These are phyloP conservation scores for Theocolax elegans DNA, from an alignment of 1,140 invertebrate species.

Conservation along the genomic window DNA sequence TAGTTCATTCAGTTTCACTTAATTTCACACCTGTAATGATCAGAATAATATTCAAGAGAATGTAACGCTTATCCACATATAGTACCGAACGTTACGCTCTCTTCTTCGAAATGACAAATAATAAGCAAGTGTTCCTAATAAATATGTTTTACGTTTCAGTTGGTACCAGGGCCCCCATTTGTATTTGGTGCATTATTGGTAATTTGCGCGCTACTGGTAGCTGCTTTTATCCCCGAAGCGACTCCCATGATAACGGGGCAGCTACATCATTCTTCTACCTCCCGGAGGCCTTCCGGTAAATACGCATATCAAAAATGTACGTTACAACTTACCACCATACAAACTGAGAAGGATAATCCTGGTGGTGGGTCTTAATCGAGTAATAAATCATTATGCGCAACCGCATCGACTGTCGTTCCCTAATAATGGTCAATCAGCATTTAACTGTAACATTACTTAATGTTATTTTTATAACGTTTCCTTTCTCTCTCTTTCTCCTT, in stretches of 20 bases:
- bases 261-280: conserved; percentile 65
- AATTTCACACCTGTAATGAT: too few species aligned
- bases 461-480: too few species aligned
- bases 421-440: too few species aligned
- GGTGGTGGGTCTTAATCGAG: conserved; percentile 61
- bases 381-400: conserved; percentile 14
- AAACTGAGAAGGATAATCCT: conserved; percentile 61
- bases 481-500: too few species aligned
- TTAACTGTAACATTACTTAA: too few species aligned
- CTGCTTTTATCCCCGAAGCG: conserved; percentile 89
- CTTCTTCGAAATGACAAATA: too few species aligned
- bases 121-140: too few species aligned
- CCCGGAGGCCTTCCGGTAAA: conserved; percentile 68
- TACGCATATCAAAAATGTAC: conserved; percentile 69
- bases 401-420: neutral
- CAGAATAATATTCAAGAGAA: too few species aligned
- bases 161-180: conserved; percentile 99
- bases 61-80: too few species aligned
- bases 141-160: conserved; percentile 67
- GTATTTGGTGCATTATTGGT: conserved; percentile 97
- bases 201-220: conserved; percentile 92
- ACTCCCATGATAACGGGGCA: conserved; percentile 64
- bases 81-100: too few species aligned
- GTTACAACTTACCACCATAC: conserved; percentile 66
- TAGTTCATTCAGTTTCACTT: too few species aligned